Evolutionary conservation across 2,888 invertebrate genomes (phyloP), one percentile per base, ranked within the genome.

Genomic region (Halictus ligatus): DNA sequence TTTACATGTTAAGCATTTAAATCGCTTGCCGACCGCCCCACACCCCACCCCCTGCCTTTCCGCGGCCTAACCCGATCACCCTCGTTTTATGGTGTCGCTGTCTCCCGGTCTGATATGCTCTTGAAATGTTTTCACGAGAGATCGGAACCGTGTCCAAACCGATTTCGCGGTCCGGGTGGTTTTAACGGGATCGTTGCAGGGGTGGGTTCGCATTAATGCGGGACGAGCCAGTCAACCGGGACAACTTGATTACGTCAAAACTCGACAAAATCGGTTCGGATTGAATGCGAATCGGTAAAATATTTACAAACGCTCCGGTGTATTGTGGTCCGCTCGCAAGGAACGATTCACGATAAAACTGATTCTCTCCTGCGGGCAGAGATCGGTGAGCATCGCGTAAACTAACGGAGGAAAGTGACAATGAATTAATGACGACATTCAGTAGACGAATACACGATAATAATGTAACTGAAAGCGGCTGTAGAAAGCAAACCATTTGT

Each of bases 1-100:
- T 91, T 88, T 92, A 89, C 88, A 87, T 81, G 83, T 75, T 87
- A 81, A 87, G 81, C 83, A 81, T 88, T 88, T 72, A 85, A 90
- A 88, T 87, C 81, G 83, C 76, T 80, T 43, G 35, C 60, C 6
- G 0, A 2, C 54, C 54, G n/a, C 40, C 69, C 40, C 60, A n/a
- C 21, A 21, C 50, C 50, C n/a, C 21, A 10, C 21, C 40, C 73
- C 40, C 54, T n/a, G 21, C 54, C 54, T 54, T n/a, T 67, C 67
- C 72, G 15, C 25, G 21, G 35, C 43, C 54, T 71, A n/a, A 64
- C 25, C n/a, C 60, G 18, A 60, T 35, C 64, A 43, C 60, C 29
- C 29, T 25, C n/a, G 13, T 60, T 29, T 1, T 40, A 40, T 25
- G 35, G 21, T 8, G 43, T 13, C 18, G 21, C 46, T 76, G 25